Evolutionary conservation across 2,797 vertebrate species (phyloP).

Genomic region (Gouania willdenowi): DNA sequence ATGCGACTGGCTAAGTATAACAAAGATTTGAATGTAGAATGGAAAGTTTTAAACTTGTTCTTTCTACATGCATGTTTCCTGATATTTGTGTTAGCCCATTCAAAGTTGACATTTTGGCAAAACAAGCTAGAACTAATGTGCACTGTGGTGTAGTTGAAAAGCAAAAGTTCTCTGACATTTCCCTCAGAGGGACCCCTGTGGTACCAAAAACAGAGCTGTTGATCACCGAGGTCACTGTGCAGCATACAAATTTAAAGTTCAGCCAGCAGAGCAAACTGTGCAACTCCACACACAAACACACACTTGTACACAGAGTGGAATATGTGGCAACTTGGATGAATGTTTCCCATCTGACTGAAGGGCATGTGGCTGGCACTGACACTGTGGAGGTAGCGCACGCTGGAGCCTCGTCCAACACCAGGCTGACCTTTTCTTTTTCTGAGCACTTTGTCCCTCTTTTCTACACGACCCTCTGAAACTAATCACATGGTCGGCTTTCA

Average conservation of each 20-base stretch:
- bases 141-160: conserved; percentile 27
- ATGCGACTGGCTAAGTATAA: no score
- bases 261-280: conserved; percentile 33
- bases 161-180: conserved; percentile 51
- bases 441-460: conserved; percentile 4
- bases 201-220: conserved; percentile 34
- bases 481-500: no score
- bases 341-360: conserved; percentile 16
- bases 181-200: conserved; percentile 33
- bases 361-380: conserved; percentile 4
- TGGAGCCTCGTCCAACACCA: background rate
- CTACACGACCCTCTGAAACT: background rate
- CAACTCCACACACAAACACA: conserved; percentile 2
- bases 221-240: conserved; percentile 39
- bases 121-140: conserved; percentile 26
- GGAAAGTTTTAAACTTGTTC: no score
- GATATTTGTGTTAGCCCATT: no score
- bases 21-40: no score
- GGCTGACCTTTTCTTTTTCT: conserved; percentile 20
- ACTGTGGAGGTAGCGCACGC: conserved; percentile 13
- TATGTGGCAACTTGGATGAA: conserved; percentile 6
- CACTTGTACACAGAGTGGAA: background rate
- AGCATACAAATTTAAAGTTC: conserved; percentile 55
- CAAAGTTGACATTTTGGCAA: conserved; percentile 28
- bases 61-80: no score